phyloP scores from a whole-genome alignment of 2,797 vertebrate species.

The Nothura maculosa region DNA sequence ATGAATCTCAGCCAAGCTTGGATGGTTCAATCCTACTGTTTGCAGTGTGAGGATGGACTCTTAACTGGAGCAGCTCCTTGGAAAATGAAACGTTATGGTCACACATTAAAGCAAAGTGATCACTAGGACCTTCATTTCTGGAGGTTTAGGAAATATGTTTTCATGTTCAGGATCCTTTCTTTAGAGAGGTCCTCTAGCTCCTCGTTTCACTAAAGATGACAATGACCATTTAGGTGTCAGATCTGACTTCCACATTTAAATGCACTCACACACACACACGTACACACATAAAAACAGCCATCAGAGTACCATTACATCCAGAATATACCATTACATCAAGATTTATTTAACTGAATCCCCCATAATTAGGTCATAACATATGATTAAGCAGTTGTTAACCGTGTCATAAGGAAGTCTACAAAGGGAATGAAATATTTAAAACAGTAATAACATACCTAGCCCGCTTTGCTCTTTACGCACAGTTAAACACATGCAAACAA shows the following conservation, averaged over 20 bases:
- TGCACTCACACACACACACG: not conserved
- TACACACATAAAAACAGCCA: slow-evolving; percentile 24
- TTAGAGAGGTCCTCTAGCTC: not conserved
- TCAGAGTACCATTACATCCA: slow-evolving; percentile 53
- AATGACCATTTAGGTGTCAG: not conserved
- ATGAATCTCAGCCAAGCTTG: not conserved
- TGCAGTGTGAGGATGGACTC: not conserved
- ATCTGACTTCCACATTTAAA: slow-evolving; percentile 53
- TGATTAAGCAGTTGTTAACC: slow-evolving; percentile 68
- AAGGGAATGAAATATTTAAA: slow-evolving; percentile 72
- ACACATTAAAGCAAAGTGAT: not conserved
- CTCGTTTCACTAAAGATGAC: slow-evolving; percentile 1
- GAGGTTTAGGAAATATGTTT: not conserved
- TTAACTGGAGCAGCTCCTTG: not conserved
- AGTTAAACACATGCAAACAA: slow-evolving; percentile 69
- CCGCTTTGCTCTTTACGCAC: slow-evolving; percentile 54
- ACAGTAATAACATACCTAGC: slow-evolving; percentile 61
- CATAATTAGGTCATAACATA: slow-evolving; percentile 62
- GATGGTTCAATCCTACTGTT: not conserved
- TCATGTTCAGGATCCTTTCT: not conserved
- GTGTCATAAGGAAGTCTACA: slow-evolving; percentile 49
- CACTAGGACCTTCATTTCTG: not conserved
- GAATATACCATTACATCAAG: slow-evolving; percentile 48
- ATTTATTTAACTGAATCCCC: slow-evolving; percentile 58
- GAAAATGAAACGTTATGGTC: not conserved